phyloP scores from a whole-genome alignment of 2,113 vertebrate species.

The Coturnix japonica region DNA sequence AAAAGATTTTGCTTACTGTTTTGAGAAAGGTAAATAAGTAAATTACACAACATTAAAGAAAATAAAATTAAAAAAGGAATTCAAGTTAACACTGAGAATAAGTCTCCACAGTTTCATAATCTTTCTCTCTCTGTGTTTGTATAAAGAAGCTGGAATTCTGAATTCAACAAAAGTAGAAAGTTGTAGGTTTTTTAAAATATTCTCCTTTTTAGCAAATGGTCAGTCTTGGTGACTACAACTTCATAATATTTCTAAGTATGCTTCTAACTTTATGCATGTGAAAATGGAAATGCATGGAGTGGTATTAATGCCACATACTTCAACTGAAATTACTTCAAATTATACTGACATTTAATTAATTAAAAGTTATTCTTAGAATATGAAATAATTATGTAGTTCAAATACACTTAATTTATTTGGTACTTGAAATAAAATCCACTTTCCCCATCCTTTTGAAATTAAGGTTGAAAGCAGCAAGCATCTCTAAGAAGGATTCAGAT shows the following conservation, averaged over 20 bases:
- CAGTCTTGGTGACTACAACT: neutral
- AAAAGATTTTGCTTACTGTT: neutral
- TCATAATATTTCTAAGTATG: neutral
- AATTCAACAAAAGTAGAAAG: neutral
- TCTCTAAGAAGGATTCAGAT: neutral
- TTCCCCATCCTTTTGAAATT: neutral
- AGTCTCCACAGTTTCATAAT: neutral
- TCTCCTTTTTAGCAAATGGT: neutral
- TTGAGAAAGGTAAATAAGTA: neutral
- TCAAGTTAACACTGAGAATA: neutral
- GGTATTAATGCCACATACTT: neutral
- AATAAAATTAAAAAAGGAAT: neutral
- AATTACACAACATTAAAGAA: neutral
- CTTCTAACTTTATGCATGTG: neutral
- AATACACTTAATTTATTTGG: constrained; percentile 1
- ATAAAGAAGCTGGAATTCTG: neutral
- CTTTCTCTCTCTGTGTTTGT: neutral
- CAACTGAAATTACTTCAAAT: neutral
- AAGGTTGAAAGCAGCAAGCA: neutral
- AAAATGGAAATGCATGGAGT: neutral
- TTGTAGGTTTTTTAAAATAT: neutral
- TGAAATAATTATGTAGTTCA: constrained; percentile 17
- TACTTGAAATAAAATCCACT: neutral
- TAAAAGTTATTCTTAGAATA: neutral
- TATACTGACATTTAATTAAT: constrained; percentile 24